Base-by-base conservation (phyloP, 1,140 invertebrate species). In the Drosophila yakuba region DNA sequence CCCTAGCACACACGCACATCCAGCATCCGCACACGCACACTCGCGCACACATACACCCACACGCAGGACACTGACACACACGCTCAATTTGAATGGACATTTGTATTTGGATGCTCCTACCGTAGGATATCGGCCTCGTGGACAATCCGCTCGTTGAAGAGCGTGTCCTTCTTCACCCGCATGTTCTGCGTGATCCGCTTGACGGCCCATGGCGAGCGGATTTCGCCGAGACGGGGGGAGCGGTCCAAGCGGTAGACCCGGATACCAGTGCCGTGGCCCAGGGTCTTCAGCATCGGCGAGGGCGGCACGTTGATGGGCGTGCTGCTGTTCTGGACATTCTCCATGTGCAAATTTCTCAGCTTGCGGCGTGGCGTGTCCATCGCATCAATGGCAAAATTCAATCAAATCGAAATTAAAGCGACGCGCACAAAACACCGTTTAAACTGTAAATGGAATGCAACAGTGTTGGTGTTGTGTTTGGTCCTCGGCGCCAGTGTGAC, bases 151-250 rank as follows among this genome's bases (percentile, higher is more conserved):
- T 94, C 84, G 48, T 93, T 92, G 56, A 93, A 94, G 1, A 80
- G 1, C 4, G 58, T 92, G 85, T 62, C 90, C 77, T 51, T 69
- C 57, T 32, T 88, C 6, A 47, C 59, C 11, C 69, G 52, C 12
- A 62, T 58, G 47, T 93, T 92, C 55, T 93, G 85, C 67, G 92
- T 82, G 85, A 94, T 12, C 80, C 93, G 95, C 83, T 97, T 97
- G 1, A 97, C 93, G 4, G 96, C 97, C 97, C 96, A 97, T 2
- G 97, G 97, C 2, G 96, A 97, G 44, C 94, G 92, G 2, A 93
- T 92, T 75, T 95, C 93, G 36, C 95, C 95, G 6, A 94, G 93
- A 78, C 93, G 93, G 2, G 96, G 96, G 0, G 96, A 96, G 75
- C 96, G 93, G 62, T 96, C 94, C 68, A 97, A 86, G 66, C 95